Percentiles rank a stretch among this genome's conserved stretches.
These are phyloP conservation scores for Drosophila neocordata DNA, from an alignment of 1,140 invertebrate species.

Conservation along the genomic window DNA sequence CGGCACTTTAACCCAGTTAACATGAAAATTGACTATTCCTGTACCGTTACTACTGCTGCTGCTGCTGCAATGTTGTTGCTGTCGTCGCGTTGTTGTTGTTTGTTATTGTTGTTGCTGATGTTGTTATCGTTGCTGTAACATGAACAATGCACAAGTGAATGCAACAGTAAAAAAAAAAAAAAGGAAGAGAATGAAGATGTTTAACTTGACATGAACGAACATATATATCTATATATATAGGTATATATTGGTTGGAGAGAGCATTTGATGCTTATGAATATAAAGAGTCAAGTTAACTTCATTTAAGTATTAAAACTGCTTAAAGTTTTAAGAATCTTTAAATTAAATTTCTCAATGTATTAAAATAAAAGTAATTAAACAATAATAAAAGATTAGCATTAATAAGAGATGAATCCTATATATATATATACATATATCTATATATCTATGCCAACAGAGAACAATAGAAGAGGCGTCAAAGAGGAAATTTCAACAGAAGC, in stretches of 20 bases:
- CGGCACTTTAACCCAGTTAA: conserved; percentile 33
- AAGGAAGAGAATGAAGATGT: conserved; percentile 4
- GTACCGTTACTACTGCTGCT: background rate
- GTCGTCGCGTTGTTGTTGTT: background rate
- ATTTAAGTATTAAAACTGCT: no score
- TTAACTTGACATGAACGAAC: background rate
- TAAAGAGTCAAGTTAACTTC: no score
- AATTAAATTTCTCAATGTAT: no score
- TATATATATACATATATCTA: no score
- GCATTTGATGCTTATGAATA: no score
- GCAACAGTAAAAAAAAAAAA: background rate
- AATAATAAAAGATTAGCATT: no score
- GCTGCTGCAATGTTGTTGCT: background rate
- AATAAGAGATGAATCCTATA: no score
- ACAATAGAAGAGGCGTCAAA: conserved; percentile 1
- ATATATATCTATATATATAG: background rate
- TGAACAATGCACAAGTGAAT: background rate
- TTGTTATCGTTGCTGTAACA: conserved; percentile 5
- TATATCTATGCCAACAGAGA: no score
- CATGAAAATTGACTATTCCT: conserved; percentile 37
- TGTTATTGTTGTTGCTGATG: background rate
- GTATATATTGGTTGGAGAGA: background rate
- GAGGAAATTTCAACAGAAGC: conserved; percentile 9
- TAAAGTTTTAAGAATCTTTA: no score
- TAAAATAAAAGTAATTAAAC: no score